Evolutionary conservation across 2,888 invertebrate genomes (phyloP).

Genomic region (Homarus gammarus): DNA sequence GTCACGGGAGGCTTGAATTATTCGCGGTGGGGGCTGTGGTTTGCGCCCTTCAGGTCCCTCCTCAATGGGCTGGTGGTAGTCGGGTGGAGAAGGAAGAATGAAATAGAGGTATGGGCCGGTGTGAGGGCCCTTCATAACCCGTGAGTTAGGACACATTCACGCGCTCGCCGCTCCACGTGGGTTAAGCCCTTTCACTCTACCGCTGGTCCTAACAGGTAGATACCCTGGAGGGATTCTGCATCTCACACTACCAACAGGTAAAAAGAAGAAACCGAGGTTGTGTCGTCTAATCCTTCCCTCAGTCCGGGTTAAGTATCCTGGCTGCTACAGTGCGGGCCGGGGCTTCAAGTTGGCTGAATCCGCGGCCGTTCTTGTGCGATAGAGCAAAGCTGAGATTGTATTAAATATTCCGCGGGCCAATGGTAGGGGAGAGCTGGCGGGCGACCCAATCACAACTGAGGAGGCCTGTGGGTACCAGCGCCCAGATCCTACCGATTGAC

Average conservation of each 20-base stretch:
- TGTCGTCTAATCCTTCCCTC: conserved; percentile 1
- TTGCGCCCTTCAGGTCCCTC: conserved; percentile 40
- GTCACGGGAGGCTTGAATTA: conserved; percentile 25
- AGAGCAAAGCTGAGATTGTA: neutral
- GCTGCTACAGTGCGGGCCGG: neutral
- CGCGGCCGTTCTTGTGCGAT: conserved; percentile 17
- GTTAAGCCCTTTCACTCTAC: conserved; percentile 38
- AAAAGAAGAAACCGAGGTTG: conserved; percentile 10
- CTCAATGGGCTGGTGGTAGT: conserved; percentile 45
- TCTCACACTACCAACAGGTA: conserved; percentile 31
- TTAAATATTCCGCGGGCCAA: conserved; percentile 32
- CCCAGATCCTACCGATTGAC: conserved; percentile 22
- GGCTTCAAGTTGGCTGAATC: conserved; percentile 8
- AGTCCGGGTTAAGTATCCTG: neutral
- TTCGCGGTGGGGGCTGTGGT: conserved; percentile 23
- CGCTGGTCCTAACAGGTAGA: conserved; percentile 51
- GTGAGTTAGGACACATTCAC: conserved; percentile 41
- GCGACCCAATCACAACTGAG: conserved; percentile 65
- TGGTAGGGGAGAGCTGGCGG: conserved; percentile 36
- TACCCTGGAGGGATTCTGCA: conserved; percentile 42
- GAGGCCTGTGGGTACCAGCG: conserved; percentile 45
- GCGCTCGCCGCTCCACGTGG: conserved; percentile 24
- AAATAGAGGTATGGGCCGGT: conserved; percentile 32
- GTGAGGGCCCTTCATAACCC: conserved; percentile 36
- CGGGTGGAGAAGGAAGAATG: conserved; percentile 35